phyloP scores from a whole-genome alignment of 2,113 vertebrate genomes.

The Nothoprocta perdicaria region DNA sequence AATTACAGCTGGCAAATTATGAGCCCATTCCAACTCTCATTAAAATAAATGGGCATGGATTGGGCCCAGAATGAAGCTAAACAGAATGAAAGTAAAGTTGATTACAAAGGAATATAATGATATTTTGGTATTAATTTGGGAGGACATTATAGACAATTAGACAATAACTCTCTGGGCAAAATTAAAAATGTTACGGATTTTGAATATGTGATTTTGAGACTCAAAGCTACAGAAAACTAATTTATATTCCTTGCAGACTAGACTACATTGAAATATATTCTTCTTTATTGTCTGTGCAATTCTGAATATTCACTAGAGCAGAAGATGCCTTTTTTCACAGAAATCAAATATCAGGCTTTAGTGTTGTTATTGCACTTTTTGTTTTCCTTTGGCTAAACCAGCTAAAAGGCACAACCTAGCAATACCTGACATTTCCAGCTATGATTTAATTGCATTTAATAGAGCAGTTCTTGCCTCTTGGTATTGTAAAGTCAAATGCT shows the following conservation, averaged over 20 bases:
- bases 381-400: background rate
- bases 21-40: background rate
- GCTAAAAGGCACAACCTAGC: background rate
- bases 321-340: background rate
- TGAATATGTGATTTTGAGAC: constrained; percentile 1
- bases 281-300: background rate
- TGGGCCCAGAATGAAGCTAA: background rate
- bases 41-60: background rate
- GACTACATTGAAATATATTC: background rate
- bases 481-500: background rate
- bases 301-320: background rate
- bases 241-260: constrained; percentile 19
- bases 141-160: background rate
- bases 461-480: background rate
- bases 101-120: background rate
- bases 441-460: background rate
- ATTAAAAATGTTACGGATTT: background rate
- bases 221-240: background rate
- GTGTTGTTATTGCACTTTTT: background rate
- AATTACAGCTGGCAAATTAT: constrained; percentile 26
- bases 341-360: background rate
- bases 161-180: background rate
- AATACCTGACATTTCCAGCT: background rate
- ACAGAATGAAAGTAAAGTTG: constrained; percentile 42
- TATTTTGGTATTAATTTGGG: constrained; percentile 23